Conservation (phyloP, 2,113 vertebrate species). For the Macaca mulatta region DNA sequence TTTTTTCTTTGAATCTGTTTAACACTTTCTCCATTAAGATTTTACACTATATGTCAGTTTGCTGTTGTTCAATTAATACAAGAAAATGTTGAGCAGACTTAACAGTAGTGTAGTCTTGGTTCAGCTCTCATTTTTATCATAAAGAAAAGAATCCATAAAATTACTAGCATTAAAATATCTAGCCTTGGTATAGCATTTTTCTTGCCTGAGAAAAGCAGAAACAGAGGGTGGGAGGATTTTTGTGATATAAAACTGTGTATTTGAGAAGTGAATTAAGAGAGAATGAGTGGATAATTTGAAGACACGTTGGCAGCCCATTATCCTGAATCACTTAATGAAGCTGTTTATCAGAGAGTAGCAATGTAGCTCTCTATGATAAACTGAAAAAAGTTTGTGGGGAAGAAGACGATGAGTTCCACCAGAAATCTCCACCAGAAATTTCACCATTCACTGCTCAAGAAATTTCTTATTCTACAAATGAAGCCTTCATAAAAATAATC, state of each 20-base stretch:
- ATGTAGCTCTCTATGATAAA: background rate
- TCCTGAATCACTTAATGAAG: background rate
- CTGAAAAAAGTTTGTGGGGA: background rate
- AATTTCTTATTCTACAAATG: background rate
- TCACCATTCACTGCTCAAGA: background rate
- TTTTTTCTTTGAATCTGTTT: background rate
- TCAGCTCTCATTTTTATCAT: background rate
- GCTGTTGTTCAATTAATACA: background rate
- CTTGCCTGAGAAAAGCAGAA: background rate
- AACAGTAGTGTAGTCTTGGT: background rate
- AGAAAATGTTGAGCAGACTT: background rate
- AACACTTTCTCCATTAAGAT: constrained; percentile 13
- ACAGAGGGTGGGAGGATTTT: background rate
- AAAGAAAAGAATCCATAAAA: background rate
- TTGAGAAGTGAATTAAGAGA: background rate
- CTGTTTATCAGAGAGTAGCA: background rate
- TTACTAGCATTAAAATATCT: background rate
- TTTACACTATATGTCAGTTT: background rate
- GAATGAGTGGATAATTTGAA: background rate
- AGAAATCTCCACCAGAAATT: background rate
- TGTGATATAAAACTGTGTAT: background rate
- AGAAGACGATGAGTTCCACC: background rate
- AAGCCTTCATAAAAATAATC: background rate
- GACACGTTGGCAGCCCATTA: background rate
- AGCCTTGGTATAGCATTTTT: background rate